These are phyloP conservation scores for Homarus gammarus DNA, from an alignment of 2,888 invertebrate genomes.

Conservation along the genomic window DNA sequence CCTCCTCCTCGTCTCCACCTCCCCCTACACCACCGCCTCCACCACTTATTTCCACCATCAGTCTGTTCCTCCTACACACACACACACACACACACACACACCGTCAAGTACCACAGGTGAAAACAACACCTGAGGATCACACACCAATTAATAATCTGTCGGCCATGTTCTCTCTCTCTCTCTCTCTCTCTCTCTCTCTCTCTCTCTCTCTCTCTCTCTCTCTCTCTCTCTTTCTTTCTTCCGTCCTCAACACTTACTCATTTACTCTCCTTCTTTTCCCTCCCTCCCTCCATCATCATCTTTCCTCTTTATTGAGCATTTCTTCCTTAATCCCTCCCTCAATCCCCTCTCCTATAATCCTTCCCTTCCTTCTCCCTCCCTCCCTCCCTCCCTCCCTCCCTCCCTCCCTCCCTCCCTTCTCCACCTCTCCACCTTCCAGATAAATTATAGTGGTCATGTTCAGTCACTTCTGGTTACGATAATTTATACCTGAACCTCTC, in stretches of 20 bases:
- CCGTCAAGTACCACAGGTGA: no score
- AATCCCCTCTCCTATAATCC: neutral
- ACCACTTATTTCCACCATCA: neutral
- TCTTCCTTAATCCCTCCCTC: no score
- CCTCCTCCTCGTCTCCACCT: no score
- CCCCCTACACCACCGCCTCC: neutral
- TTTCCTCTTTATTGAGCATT: no score
- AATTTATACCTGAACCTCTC: neutral
- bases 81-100: no score
- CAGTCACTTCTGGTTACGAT: no score
- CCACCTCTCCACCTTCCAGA: neutral
- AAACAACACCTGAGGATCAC: no score
- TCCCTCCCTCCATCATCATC: neutral
- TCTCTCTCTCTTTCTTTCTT: neutral
- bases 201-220: constrained; percentile 19
- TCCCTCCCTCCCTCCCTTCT: neutral
- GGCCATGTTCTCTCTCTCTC: constrained; percentile 9
- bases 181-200: constrained; percentile 30
- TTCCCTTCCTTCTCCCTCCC: neutral
- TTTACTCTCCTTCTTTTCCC: neutral
- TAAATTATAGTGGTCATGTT: no score
- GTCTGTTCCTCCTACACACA: no score
- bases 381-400: neutral
- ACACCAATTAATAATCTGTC: no score
- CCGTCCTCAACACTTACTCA: neutral